These are phyloP conservation scores for Dendropsophus ebraccatus DNA, from an alignment of 2,113 vertebrate genomes.

Conservation along the genomic window DNA sequence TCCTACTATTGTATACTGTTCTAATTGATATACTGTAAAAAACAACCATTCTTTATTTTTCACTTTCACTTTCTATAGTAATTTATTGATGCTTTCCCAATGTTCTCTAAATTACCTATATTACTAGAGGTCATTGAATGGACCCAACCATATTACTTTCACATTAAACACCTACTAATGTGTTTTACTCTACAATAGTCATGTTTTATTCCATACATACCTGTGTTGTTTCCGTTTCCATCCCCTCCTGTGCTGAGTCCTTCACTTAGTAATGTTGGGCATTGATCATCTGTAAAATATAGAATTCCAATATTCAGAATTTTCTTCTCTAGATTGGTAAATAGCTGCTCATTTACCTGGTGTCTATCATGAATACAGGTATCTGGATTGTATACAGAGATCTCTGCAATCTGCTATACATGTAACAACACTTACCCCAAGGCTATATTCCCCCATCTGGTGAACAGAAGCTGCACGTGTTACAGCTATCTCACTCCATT, in stretches of 20 bases:
- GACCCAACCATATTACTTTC: too few relatives aligned
- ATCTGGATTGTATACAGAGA: neutral
- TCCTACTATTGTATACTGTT: too few relatives aligned
- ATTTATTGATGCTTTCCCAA: too few relatives aligned
- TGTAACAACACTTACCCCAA: neutral
- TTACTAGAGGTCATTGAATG: too few relatives aligned
- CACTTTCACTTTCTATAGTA: too few relatives aligned
- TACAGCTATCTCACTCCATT: too few relatives aligned
- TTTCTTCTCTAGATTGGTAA: neutral
- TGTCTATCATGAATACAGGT: neutral
- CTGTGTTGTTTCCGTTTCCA: conserved; percentile 69
- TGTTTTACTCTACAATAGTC: neutral
- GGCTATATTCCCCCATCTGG: too few relatives aligned
- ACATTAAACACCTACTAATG: too few relatives aligned
- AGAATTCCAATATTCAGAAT: neutral
- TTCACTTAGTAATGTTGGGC: conserved; percentile 71
- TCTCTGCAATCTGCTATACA: neutral
- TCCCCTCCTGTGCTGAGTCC: conserved; percentile 66
- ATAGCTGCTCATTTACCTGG: neutral
- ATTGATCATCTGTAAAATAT: conserved; percentile 65
- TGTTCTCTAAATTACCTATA: too few relatives aligned
- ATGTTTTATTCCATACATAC: conserved; percentile 60
- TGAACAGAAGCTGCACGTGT: too few relatives aligned
- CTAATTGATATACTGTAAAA: too few relatives aligned
- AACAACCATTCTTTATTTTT: too few relatives aligned